A percentile compares a stretch with the other conserved stretches of the same genome.
Evolutionary conservation across 2,888 invertebrate species (phyloP).

Genomic region (Melanostoma mellinum): DNA sequence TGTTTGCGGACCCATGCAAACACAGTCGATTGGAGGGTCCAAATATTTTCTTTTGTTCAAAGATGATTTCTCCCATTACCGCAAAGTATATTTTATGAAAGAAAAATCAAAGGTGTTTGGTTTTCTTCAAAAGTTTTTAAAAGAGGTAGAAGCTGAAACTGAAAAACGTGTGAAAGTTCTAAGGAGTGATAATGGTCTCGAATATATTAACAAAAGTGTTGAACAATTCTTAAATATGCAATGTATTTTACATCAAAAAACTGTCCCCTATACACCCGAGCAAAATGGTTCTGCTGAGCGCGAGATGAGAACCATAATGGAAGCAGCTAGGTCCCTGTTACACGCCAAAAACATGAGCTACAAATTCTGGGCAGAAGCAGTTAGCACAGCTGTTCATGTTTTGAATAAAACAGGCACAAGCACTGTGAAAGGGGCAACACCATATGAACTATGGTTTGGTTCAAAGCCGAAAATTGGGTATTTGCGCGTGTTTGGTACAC

Average conservation of each 20-base stretch:
- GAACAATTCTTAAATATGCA: slow-evolving; percentile 3
- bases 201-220: not conserved
- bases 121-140: slow-evolving; percentile 6
- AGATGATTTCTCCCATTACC: too few relatives aligned
- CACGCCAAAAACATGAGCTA: slow-evolving; percentile 59
- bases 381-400: slow-evolving; percentile 71
- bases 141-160: slow-evolving; percentile 5
- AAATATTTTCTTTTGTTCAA: too few relatives aligned
- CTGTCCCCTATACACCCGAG: slow-evolving; percentile 57
- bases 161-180: slow-evolving; percentile 5
- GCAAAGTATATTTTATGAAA: too few relatives aligned
- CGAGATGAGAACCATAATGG: slow-evolving; percentile 50
- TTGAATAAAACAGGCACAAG: slow-evolving; percentile 6
- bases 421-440: slow-evolving; percentile 71
- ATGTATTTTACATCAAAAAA: slow-evolving; percentile 41
- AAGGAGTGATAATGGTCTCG: slow-evolving; percentile 11
- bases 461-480: slow-evolving; percentile 6
- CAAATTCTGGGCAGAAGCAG: slow-evolving; percentile 79
- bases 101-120: not conserved
- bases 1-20: too few relatives aligned
- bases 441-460: slow-evolving; percentile 77
- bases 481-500: slow-evolving; percentile 5
- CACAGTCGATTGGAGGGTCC: too few relatives aligned
- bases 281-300: slow-evolving; percentile 44
- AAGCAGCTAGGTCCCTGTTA: slow-evolving; percentile 56